Base-by-base conservation (phyloP, 2,797 vertebrate species). In the Typhlichthys eigenmanni region DNA sequence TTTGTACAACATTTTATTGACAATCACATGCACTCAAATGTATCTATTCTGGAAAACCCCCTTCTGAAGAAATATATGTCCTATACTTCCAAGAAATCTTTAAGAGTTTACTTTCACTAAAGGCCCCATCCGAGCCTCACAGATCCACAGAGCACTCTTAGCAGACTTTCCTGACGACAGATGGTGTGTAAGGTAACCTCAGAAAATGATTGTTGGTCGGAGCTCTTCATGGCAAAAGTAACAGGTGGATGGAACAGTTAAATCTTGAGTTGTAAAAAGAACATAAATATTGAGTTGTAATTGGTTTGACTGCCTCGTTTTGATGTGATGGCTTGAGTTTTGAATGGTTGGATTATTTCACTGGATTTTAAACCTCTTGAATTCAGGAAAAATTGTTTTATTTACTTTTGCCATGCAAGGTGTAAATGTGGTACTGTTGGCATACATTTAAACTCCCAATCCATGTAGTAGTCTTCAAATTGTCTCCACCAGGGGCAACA, bases 1-100 rank as follows among this genome's bases (percentile, higher is more conserved):
- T 78, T 78, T 69, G 55, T 83, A 47, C 17, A 73, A 17, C 49
- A 19, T 51, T 82, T 12, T 10, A 45, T 65, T 83, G 14, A 46
- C 5, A 10, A 6, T 74, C 43, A 47, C 11, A 38, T 55, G 16
- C 32, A 57, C 47, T 71, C 50, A 47, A 68, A 60, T 43, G 7
- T 43, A 43, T 43, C 9, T 7, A 43, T 43, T 43, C 38, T 43
- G 38, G 5, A 43, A 43, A 29, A 45, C 4, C 9, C 6, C 14
- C 14, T 16, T 14, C 2, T 8, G n/a, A 48, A 56, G 11, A n/a
- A 55, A 56, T 54, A 11, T 43, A 2, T 1, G 24, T 13, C 5
- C 49, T 47, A 61, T 1, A 49, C 55, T 34, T 67, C 38, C 6
- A 55, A 13, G 6, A 29, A 3, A 58, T 47, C 0, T 13, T 62